Conservation (phyloP, 2,888 invertebrate species). For the Mythimna loreyi region DNA sequence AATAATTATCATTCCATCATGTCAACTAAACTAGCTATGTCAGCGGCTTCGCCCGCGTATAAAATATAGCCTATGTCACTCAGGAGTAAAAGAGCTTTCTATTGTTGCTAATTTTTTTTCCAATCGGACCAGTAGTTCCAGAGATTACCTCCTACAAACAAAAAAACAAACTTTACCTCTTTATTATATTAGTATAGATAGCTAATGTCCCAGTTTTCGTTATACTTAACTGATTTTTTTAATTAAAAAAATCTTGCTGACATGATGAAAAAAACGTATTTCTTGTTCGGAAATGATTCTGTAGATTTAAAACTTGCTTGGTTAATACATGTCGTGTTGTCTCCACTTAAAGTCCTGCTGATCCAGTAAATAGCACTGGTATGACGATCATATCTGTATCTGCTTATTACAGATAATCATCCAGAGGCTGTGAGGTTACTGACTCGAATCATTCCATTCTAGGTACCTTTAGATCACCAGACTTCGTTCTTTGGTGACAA, state of each 20-base stretch:
- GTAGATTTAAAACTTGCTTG: background rate
- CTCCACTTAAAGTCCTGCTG: constrained; percentile 25
- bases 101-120: too few relatives aligned
- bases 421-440: constrained; percentile 12
- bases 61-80: too few relatives aligned
- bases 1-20: background rate
- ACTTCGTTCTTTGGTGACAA: background rate
- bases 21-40: too few relatives aligned
- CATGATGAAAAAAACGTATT: background rate
- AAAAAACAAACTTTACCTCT: too few relatives aligned
- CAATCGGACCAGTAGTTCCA: too few relatives aligned
- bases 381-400: constrained; percentile 15
- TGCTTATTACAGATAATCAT: constrained; percentile 37
- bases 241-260: too few relatives aligned
- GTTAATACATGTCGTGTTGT: background rate
- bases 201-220: too few relatives aligned
- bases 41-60: too few relatives aligned
- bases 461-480: constrained; percentile 1
- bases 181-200: too few relatives aligned
- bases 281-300: background rate
- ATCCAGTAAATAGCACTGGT: constrained; percentile 27
- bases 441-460: constrained; percentile 13
- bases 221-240: too few relatives aligned
- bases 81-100: too few relatives aligned
- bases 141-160: too few relatives aligned